Conservation (phyloP, 2,797 vertebrate species). For the Hemibagrus guttatus region DNA sequence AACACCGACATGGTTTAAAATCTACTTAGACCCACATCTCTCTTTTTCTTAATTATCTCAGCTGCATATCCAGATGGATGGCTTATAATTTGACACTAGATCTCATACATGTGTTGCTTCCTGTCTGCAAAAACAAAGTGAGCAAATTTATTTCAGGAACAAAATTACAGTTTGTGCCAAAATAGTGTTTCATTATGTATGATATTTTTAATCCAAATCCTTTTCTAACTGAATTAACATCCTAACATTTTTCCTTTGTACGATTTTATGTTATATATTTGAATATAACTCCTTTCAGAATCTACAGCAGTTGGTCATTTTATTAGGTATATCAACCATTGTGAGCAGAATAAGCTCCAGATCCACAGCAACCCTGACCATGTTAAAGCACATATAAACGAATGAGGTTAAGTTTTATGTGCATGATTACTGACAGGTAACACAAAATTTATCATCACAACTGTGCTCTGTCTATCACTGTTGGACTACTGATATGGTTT, state of each 20-base stretch:
- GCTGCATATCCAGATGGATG: constrained; percentile 7
- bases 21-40: not conserved
- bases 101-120: constrained; percentile 6
- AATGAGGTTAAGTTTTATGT: not conserved
- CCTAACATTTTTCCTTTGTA: not conserved
- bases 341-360: not conserved
- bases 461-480: not conserved
- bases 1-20: not conserved
- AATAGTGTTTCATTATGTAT: not conserved
- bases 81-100: not conserved
- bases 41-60: constrained; percentile 12
- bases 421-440: not conserved
- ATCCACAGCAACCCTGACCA: not conserved
- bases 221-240: not conserved
- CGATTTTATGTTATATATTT: not conserved
- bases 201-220: not conserved
- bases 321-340: not conserved
- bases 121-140: constrained; percentile 21
- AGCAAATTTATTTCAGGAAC: constrained; percentile 24
- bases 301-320: not conserved
- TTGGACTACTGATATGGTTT: not conserved
- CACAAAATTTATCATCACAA: not conserved
- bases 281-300: not conserved
- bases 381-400: not conserved
- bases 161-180: not conserved